Percentiles rank a stretch among this genome's conserved stretches.
phyloP scores from a whole-genome alignment of 2,113 vertebrate genomes.

The Hystrix brachyura region DNA sequence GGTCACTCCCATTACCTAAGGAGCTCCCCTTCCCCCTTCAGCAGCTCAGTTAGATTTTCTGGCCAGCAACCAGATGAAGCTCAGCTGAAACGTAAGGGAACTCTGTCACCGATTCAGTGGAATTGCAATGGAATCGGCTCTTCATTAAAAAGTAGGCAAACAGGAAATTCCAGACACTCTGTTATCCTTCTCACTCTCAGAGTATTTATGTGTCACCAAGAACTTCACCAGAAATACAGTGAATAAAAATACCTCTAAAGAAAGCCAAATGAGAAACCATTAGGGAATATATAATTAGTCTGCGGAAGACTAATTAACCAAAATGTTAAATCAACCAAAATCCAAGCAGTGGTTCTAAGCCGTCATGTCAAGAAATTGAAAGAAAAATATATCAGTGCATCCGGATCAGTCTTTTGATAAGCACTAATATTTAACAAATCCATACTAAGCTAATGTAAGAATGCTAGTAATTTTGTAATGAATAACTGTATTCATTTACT shows the following conservation, averaged over 20 bases:
- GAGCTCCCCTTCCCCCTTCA: slow-evolving; percentile 17
- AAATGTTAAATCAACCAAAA: slow-evolving; percentile 11
- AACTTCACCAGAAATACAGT: background rate
- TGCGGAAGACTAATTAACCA: background rate
- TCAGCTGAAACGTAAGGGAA: slow-evolving; percentile 40
- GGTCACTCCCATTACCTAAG: slow-evolving; percentile 42
- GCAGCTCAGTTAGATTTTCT: slow-evolving; percentile 40
- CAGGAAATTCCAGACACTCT: background rate
- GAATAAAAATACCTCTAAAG: slow-evolving; percentile 38
- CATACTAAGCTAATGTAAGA: background rate
- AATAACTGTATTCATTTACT: slow-evolving; percentile 13
- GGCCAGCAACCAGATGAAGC: background rate
- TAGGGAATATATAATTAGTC: slow-evolving; percentile 25
- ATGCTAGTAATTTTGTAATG: slow-evolving; percentile 1
- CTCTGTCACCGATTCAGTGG: background rate
- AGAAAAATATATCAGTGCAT: background rate
- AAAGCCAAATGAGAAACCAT: background rate
- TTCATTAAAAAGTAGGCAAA: slow-evolving; percentile 50
- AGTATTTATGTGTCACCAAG: background rate
- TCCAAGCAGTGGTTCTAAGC: background rate
- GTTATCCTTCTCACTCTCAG: background rate
- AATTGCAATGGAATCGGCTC: slow-evolving; percentile 30
- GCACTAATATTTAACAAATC: slow-evolving; percentile 9
- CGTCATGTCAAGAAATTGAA: slow-evolving; percentile 30
- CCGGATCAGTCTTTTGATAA: background rate